Evolutionary conservation across 1,140 invertebrate species (phyloP).

Genomic region (Elymnias hypermnestra): DNA sequence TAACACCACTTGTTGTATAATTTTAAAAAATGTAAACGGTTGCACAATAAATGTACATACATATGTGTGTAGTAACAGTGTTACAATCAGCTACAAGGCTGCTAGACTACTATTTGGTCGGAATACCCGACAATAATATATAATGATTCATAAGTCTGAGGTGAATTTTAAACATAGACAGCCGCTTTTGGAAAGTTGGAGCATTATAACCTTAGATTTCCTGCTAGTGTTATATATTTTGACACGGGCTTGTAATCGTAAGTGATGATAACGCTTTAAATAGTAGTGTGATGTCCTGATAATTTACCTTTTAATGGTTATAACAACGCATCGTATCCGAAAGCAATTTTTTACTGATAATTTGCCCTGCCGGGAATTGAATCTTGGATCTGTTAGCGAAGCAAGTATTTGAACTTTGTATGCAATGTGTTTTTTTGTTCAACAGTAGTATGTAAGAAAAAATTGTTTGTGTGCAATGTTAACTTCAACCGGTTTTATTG

Average conservation of each 20-base stretch:
- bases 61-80: too few relatives aligned
- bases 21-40: too few relatives aligned
- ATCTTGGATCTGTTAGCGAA: too few relatives aligned
- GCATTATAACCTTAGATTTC: neutral
- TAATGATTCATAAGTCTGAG: conserved; percentile 26
- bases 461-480: too few relatives aligned
- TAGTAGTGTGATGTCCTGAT: too few relatives aligned
- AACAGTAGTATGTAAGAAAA: too few relatives aligned
- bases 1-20: neutral
- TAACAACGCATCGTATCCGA: neutral
- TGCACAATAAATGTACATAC: conserved; percentile 14
- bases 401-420: too few relatives aligned
- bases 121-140: conserved; percentile 10
- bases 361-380: too few relatives aligned
- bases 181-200: conserved; percentile 16
- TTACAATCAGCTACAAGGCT: conserved; percentile 18
- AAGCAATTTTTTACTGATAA: neutral
- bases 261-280: too few relatives aligned
- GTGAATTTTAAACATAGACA: conserved; percentile 20
- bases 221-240: neutral
- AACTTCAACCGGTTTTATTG: too few relatives aligned
- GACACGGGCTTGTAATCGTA: too few relatives aligned
- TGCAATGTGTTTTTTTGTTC: too few relatives aligned
- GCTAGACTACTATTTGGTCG: conserved; percentile 9
- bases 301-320: neutral